phyloP scores from a whole-genome alignment of 2,113 vertebrate species.

The Lophura nycthemera region DNA sequence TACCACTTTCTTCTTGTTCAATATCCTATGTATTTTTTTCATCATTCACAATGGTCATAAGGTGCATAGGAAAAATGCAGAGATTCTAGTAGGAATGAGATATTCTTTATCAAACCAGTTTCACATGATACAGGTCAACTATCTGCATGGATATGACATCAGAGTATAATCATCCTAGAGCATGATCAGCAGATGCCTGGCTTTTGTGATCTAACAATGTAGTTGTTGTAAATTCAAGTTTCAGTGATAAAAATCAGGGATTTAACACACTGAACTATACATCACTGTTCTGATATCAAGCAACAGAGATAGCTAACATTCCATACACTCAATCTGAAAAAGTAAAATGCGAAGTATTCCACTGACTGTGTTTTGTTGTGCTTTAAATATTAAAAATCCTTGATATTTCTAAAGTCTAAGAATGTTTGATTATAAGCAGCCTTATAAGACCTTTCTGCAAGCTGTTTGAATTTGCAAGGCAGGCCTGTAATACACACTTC shows the following conservation, averaged over 20 bases:
- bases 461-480: neutral
- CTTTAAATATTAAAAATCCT: neutral
- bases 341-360: neutral
- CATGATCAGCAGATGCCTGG: fast-evolving
- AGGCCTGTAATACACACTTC: neutral
- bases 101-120: neutral
- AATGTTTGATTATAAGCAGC: neutral
- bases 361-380: neutral
- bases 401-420: neutral
- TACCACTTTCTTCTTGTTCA: neutral
- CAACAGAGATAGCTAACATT: neutral
- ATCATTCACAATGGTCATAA: neutral
- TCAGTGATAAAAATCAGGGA: neutral
- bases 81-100: neutral
- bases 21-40: neutral
- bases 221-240: neutral
- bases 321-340: neutral
- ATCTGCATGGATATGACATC: neutral
- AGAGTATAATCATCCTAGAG: neutral
- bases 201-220: neutral
- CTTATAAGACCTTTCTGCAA: neutral
- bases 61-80: neutral
- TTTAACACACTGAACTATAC: neutral
- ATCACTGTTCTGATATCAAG: neutral
- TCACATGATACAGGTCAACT: neutral